Base-by-base conservation (phyloP, 2,888 invertebrate genomes). In the Acronicta leporina region DNA sequence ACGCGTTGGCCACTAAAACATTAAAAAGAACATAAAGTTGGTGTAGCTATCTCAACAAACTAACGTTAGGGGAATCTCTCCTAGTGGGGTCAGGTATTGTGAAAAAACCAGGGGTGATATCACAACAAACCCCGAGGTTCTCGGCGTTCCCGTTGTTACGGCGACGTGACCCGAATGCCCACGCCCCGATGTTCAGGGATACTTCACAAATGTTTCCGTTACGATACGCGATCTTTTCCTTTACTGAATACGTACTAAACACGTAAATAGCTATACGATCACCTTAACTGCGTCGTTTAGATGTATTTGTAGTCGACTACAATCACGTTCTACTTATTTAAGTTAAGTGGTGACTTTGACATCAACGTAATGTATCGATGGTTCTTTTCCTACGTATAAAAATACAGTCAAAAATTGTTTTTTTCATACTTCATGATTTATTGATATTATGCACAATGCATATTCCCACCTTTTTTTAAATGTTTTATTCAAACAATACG, bases 101-200 rank as follows among this genome's bases (percentile, higher is more conserved):
- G 87, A 87, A 90, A 92, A 92, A 91, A 89, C 86, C 83, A 82
- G 75, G 83, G 85, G 84, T 86, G 90, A 90, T 93, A 93, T 92
- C 92, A 92, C 92, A 92, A 92, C 93, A 93, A 92, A 90, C 91
- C 91, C 88, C 88, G 86, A 87, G 91, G 89, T 90, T 87, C 86
- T 87, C 86, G 85, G 85, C 87, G 89, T 86, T 85, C 83, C 86
- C 90, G 92, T 92, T 92, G 92, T 90, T 90, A 85, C 87, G 77
- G 76, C 83, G 68, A 91, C 93, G 93, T 93, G 93, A 91, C 87
- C 84, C 81, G 93, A 86, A 91, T 92, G 84, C 86, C 79, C 82
- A 87, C 83, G 83, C 85, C 86, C 76, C 80, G 85, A 86, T 84
- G 87, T 87, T 87, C 86, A 73, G 85, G 88, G 88, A 91, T 92